Evolutionary conservation across 2,113 vertebrate genomes (phyloP).

Genomic region (Lichenostomus cassidix): DNA sequence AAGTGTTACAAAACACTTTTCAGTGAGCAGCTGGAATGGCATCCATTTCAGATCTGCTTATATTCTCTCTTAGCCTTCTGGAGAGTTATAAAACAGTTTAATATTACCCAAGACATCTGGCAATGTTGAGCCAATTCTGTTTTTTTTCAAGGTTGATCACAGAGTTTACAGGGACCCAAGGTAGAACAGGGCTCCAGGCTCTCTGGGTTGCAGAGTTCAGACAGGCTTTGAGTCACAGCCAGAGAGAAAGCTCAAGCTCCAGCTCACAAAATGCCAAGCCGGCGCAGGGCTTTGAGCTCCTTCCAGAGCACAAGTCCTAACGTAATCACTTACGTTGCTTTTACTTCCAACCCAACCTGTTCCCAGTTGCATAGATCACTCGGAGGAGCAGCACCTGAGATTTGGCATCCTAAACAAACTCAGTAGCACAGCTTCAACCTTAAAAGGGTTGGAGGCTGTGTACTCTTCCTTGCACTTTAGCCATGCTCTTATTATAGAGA

Average conservation of each 20-base stretch:
- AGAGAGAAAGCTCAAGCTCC: not conserved
- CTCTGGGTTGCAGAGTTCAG: not conserved
- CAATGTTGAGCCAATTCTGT: not conserved
- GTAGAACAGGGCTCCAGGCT: not conserved
- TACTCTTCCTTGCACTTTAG: not conserved
- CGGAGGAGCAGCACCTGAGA: not conserved
- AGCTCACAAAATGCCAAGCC: not conserved
- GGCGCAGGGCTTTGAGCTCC: not conserved
- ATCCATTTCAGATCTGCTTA: slow-evolving; percentile 9
- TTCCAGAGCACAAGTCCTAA: not conserved
- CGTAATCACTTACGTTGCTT: fast-evolving
- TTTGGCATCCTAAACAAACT: not conserved
- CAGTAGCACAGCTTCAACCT: not conserved
- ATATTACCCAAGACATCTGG: not conserved
- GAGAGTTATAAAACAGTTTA: not conserved
- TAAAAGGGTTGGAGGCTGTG: not conserved
- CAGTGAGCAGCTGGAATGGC: slow-evolving; percentile 27
- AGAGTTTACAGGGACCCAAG: not conserved
- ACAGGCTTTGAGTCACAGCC: not conserved
- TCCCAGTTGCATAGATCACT: not conserved
- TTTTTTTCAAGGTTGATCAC: not conserved
- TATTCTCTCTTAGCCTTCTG: not conserved
- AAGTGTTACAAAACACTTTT: not conserved
- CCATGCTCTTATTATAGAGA: not conserved
- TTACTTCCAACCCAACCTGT: not conserved